Evolutionary conservation across 1,140 invertebrate species (phyloP).

Genomic region (Chionoecetes opilio): DNA sequence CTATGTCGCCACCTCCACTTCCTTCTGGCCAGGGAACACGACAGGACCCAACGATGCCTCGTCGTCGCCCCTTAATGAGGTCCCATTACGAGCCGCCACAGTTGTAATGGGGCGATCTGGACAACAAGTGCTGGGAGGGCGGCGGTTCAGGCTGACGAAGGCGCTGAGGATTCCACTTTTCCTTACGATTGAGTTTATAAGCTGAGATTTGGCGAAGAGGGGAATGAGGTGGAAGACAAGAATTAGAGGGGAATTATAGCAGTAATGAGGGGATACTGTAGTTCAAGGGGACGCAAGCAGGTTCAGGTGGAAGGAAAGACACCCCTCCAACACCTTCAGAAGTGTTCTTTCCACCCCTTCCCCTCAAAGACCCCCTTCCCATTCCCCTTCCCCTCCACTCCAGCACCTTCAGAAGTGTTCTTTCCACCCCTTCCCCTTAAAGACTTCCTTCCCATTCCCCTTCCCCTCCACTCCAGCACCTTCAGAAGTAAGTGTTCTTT

Average conservation of each 20-base stretch:
- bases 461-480: no score
- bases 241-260: background rate
- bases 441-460: no score
- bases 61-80: background rate
- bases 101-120: background rate
- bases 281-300: background rate
- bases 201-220: background rate
- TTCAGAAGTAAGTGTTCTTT: background rate
- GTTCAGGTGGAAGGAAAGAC: background rate
- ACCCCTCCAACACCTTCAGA: no score
- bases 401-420: background rate
- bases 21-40: no score
- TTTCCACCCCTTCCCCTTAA: background rate
- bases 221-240: background rate
- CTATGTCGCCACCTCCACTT: no score
- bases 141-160: background rate
- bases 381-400: background rate
- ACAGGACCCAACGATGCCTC: background rate
- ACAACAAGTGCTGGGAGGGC: background rate
- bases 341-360: background rate
- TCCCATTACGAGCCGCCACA: background rate
- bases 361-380: background rate
- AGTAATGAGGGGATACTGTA: background rate
- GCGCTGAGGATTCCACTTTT: background rate
- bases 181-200: background rate